Percentiles rank a stretch among this genome's conserved stretches.
Evolutionary conservation across 2,113 vertebrate species (phyloP).

Genomic region (Amphiprion percula): DNA sequence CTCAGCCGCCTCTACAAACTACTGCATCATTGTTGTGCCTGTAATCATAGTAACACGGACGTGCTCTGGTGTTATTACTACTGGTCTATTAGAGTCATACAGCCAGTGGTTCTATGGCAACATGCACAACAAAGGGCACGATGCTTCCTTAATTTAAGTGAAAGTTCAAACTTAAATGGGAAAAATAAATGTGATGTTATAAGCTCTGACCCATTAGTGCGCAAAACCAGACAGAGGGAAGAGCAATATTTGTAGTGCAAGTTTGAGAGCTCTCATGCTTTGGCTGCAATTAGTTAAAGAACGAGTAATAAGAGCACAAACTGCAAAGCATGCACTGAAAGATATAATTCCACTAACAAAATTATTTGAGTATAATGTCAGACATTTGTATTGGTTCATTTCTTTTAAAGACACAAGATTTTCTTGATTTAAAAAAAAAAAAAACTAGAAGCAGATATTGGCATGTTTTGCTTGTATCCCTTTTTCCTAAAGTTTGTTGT

Average conservation of each 20-base stretch:
- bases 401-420: too few relatives aligned
- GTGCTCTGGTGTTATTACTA: conserved; percentile 27
- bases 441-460: too few relatives aligned
- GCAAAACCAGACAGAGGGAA: not conserved
- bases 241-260: not conserved
- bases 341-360: not conserved
- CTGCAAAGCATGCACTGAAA: not conserved
- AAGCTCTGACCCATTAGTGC: conserved; percentile 10
- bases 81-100: conserved; percentile 10
- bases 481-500: not conserved
- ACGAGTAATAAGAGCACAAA: not conserved
- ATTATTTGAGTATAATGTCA: too few relatives aligned
- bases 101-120: conserved; percentile 55
- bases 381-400: too few relatives aligned
- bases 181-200: conserved; percentile 18
- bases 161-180: conserved; percentile 14
- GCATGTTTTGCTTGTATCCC: not conserved
- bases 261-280: not conserved
- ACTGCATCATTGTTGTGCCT: conserved; percentile 23
- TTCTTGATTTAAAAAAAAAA: too few relatives aligned
- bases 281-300: not conserved
- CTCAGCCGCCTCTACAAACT: conserved; percentile 15
- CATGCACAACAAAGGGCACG: conserved; percentile 34
- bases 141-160: conserved; percentile 32
- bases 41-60: conserved; percentile 26